These are phyloP conservation scores for Heliangelus exortis DNA, from an alignment of 2,797 vertebrate species.

Conservation along the genomic window DNA sequence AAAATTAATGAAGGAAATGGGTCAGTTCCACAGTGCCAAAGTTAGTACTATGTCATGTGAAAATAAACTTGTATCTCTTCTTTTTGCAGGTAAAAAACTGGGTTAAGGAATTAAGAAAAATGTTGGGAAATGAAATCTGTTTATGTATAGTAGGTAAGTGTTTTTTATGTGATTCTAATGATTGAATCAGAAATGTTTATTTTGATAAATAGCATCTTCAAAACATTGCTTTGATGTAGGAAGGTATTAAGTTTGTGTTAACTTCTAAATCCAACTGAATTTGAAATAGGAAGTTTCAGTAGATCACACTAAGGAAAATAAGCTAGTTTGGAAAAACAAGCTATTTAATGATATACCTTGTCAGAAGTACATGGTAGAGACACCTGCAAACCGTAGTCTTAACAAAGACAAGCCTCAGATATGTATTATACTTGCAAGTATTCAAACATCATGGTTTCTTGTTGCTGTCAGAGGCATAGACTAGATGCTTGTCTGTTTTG, in stretches of 20 bases:
- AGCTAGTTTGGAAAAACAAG: background rate
- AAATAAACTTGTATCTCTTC: conserved; percentile 28
- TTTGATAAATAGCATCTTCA: background rate
- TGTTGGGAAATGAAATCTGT: conserved; percentile 99
- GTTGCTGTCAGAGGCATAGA: background rate
- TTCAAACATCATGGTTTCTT: background rate
- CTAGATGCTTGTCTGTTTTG: background rate
- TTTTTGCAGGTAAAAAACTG: conserved; percentile 94
- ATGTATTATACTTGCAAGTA: background rate
- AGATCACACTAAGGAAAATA: background rate
- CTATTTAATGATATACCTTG: background rate
- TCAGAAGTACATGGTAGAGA: background rate
- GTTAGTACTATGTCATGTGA: background rate
- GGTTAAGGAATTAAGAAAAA: conserved; percentile 99
- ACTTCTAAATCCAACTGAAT: background rate
- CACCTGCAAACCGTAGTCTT: background rate
- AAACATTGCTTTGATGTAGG: background rate
- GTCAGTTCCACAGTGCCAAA: background rate
- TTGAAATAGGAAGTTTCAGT: background rate
- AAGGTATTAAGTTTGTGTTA: background rate
- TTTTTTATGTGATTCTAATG: background rate
- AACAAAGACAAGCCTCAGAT: background rate
- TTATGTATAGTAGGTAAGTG: conserved; percentile 99
- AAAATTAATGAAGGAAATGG: background rate
- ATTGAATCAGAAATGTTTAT: background rate